Conservation (phyloP, 2,113 vertebrate genomes). For the Campylorhamphus procurvoides region DNA sequence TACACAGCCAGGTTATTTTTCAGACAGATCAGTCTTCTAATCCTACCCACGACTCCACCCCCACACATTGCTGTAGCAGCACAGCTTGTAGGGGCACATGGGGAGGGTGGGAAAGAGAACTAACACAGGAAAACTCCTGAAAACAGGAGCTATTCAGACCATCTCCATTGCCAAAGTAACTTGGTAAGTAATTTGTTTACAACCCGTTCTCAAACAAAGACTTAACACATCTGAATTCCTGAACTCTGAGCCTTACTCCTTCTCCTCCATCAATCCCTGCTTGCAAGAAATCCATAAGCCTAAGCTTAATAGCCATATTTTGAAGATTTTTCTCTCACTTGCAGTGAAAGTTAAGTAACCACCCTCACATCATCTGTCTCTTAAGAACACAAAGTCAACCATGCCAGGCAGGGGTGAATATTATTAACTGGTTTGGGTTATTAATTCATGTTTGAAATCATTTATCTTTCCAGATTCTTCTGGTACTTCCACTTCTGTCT, state of each 20-base stretch:
- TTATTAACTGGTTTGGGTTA: not conserved
- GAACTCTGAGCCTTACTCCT: not conserved
- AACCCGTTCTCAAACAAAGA: not conserved
- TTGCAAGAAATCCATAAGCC: not conserved
- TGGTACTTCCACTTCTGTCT: not conserved
- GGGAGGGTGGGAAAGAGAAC: not conserved
- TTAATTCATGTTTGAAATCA: not conserved
- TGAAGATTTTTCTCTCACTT: not conserved
- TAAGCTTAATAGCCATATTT: not conserved
- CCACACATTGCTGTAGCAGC: not conserved
- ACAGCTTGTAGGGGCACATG: not conserved
- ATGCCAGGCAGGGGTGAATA: fast-evolving
- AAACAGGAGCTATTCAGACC: not conserved
- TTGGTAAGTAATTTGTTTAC: not conserved
- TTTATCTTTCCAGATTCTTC: not conserved
- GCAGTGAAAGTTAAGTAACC: not conserved
- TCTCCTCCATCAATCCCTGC: not conserved
- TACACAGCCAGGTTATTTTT: not conserved
- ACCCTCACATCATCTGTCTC: not conserved
- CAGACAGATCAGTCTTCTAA: not conserved
- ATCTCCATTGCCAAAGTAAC: not conserved
- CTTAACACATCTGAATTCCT: not conserved
- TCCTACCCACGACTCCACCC: fast-evolving
- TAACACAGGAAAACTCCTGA: not conserved
- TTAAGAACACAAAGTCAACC: not conserved